Evolutionary conservation across 1,140 invertebrate species (phyloP).

Genomic region (Heliothis subflexa): DNA sequence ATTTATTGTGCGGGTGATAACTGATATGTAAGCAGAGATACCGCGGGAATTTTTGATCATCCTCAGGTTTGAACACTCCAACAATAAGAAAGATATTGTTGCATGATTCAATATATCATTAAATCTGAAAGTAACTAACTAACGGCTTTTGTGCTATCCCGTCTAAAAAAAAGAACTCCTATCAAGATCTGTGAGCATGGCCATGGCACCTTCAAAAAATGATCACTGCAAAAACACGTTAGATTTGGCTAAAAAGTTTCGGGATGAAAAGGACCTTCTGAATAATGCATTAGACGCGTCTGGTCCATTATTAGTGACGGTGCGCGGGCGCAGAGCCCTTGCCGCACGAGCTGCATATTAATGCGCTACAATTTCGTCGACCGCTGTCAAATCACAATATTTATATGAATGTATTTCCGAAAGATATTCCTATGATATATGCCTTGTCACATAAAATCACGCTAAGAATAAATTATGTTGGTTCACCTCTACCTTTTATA

Average conservation of each 20-base stretch:
- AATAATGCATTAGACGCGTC: constrained; percentile 78
- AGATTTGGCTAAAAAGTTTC: constrained; percentile 65
- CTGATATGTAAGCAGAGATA: constrained; percentile 58
- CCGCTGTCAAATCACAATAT: constrained; percentile 75
- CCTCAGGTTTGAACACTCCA: neutral
- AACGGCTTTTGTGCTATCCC: neutral
- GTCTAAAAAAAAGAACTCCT: neutral
- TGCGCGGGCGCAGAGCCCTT: constrained; percentile 65
- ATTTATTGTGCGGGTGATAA: constrained; percentile 71
- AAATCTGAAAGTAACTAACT: neutral
- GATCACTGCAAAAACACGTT: constrained; percentile 10
- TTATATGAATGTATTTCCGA: constrained; percentile 67
- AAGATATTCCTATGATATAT: constrained; percentile 70
- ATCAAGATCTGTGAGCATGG: neutral
- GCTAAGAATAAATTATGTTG: constrained; percentile 37
- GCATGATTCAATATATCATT: too few species aligned
- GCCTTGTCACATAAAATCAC: constrained; percentile 51
- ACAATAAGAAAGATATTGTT: too few species aligned
- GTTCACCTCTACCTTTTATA: constrained; percentile 14
- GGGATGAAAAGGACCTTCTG: constrained; percentile 73
- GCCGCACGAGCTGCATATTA: constrained; percentile 83
- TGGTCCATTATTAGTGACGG: constrained; percentile 76
- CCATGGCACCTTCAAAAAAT: neutral
- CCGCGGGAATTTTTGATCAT: constrained; percentile 55
- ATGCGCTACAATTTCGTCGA: constrained; percentile 71